These are phyloP conservation scores for Meandrina meandrites DNA, from an alignment of 92 coral and sea anemone genomes.

Conservation along the genomic window DNA sequence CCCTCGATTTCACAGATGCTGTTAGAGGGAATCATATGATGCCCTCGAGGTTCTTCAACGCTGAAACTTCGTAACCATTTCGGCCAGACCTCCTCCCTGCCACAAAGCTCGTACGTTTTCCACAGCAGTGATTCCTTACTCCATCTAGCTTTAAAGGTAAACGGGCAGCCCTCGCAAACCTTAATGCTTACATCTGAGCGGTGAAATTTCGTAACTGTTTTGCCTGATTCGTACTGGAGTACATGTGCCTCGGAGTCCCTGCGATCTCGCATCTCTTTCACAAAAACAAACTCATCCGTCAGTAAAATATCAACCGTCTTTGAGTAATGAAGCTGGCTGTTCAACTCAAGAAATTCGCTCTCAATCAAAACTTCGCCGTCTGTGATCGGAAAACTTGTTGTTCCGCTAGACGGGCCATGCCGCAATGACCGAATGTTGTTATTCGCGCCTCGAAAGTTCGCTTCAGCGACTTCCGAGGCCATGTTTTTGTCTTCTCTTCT, in stretches of 20 bases:
- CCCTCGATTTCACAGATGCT: conserved; percentile 55
- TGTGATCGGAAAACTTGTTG: conserved; percentile 28
- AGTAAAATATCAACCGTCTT: conserved; percentile 83
- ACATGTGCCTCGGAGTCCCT: conserved; percentile 67
- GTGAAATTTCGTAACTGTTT: conserved; percentile 64
- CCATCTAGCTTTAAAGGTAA: conserved; percentile 90
- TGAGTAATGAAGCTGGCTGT: conserved; percentile 72
- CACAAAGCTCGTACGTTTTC: conserved; percentile 84
- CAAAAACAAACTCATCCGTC: conserved; percentile 80
- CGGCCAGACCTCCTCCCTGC: conserved; percentile 73
- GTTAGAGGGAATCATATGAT: conserved; percentile 38
- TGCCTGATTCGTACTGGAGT: conserved; percentile 81
- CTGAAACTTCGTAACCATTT: conserved; percentile 70
- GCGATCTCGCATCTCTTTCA: conserved; percentile 75
- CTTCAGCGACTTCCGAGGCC: conserved; percentile 47
- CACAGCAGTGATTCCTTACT: conserved; percentile 51
- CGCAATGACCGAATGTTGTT: conserved; percentile 14
- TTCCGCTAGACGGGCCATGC: conserved; percentile 15
- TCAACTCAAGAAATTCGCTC: conserved; percentile 86
- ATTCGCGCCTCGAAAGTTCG: conserved; percentile 21
- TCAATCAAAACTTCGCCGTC: conserved; percentile 78
- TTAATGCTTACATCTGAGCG: conserved; percentile 76
- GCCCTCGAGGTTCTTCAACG: conserved; percentile 32
- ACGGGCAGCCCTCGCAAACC: conserved; percentile 74
- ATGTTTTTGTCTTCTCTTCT: conserved; percentile 3